phyloP scores from a whole-genome alignment of 2,113 vertebrate genomes.

The Cnemophilus loriae region DNA sequence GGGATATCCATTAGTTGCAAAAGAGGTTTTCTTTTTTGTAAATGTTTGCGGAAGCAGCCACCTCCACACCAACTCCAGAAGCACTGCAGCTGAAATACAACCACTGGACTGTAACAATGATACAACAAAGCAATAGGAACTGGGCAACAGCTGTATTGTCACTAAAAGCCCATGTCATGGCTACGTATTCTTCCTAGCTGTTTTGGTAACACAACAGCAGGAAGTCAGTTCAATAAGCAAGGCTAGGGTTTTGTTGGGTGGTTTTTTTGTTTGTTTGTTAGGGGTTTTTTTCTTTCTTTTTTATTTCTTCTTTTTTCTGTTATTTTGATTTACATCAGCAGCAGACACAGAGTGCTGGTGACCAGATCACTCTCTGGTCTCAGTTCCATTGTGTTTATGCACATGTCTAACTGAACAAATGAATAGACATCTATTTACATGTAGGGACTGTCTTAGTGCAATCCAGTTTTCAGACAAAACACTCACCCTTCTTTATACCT shows the following conservation, averaged over 20 bases:
- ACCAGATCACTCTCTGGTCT: background rate
- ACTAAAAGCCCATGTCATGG: background rate
- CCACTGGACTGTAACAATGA: background rate
- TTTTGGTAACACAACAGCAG: background rate
- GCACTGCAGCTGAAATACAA: background rate
- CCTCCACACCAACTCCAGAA: background rate
- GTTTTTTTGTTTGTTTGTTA: background rate
- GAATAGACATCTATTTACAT: background rate
- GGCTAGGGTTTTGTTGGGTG: rapidly evolving
- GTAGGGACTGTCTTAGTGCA: background rate
- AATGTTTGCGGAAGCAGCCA: background rate
- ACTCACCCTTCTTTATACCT: background rate
- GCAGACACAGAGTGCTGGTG: background rate
- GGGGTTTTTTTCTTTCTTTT: rapidly evolving
- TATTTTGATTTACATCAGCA: background rate
- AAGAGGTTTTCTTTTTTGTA: background rate
- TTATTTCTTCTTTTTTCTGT: too few relatives aligned
- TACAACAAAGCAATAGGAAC: background rate
- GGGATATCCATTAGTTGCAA: background rate
- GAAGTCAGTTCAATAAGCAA: background rate
- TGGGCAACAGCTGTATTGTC: background rate
- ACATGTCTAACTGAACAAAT: background rate
- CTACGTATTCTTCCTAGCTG: background rate
- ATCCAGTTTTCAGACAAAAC: background rate
- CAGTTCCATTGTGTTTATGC: rapidly evolving